Evolutionary conservation across 1,140 invertebrate species (phyloP), one percentile per base, ranked within the genome.

Genomic region (Geopemphigus sp.): DNA sequence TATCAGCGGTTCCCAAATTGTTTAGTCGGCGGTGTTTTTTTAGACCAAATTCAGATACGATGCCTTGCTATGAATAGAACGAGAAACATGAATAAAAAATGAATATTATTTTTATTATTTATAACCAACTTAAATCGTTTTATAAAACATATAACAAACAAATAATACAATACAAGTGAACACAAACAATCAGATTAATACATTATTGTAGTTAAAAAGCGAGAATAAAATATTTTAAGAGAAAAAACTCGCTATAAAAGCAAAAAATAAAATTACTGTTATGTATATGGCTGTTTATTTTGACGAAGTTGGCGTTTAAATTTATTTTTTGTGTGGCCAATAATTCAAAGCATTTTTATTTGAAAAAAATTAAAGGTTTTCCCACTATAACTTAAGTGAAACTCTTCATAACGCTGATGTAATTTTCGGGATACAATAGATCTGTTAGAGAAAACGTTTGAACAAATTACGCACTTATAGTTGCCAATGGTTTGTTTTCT

Each of bases 391-490:
- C 8, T 8, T 4, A 8, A 39, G 8, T 39, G 8, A 8, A 39
- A 3, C 8, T 39, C 8, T 39, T 39, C 32, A 39, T 39, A 39
- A 39, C 8, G 32, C 3, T 8, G 32, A 39, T 8, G 32, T 39
- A 39, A 39, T 39, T 39, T 39, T 39, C 32, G 63, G 63, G 32
- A 66, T 66, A 66, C 63, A 66, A n/a, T 66, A 66, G 63, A 66
- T 39, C 74, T 80, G 50, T 76, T 56, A 26, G 50, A 47, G 22
- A 74, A 54, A 74, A 74, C 72, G 54, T 74, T 74, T 47, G 22
- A 59, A 78, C 74, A 78, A 57, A 57, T 61, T 56, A 80, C 74
- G 57, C 54, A 80, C 57, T 80, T n/a, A 56, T 47, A 29, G 74
- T 24, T 56, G 57, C 39, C 74, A 56, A n/a, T n/a, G n/a, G n/a